Evolutionary conservation across 1,140 invertebrate genomes (phyloP).

Genomic region (Pogonognathellus flavescens): DNA sequence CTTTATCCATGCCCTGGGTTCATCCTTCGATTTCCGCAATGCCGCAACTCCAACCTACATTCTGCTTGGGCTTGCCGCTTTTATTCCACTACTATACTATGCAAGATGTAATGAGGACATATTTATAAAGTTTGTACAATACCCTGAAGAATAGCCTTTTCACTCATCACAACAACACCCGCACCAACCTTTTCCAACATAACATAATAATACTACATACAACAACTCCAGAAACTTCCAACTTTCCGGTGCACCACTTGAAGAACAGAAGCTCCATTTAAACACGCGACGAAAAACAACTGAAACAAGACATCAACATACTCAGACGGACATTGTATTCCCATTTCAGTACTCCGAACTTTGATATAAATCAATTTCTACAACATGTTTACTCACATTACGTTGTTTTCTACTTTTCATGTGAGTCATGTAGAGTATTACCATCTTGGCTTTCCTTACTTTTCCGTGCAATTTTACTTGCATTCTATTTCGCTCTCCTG

Average conservation of each 20-base stretch:
- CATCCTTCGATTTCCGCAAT: slow-evolving; percentile 58
- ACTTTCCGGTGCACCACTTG: slow-evolving; percentile 13
- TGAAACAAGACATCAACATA: too few relatives aligned
- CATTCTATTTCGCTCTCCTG: too few relatives aligned
- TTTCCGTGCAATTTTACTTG: not conserved
- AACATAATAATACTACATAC: not conserved
- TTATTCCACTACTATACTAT: not conserved
- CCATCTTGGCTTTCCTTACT: not conserved
- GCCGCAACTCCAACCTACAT: slow-evolving; percentile 60
- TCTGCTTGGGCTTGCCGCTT: slow-evolving; percentile 14
- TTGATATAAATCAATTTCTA: slow-evolving; percentile 17
- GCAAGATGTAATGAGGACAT: too few relatives aligned
- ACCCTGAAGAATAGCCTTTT: not conserved
- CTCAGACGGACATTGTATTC: not conserved
- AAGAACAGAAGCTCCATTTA: slow-evolving; percentile 2
- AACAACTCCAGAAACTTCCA: not conserved
- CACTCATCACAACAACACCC: not conserved
- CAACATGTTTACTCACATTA: not conserved
- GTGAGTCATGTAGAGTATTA: too few relatives aligned
- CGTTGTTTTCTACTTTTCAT: not conserved
- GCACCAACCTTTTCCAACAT: not conserved
- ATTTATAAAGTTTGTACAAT: too few relatives aligned
- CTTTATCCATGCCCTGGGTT: slow-evolving; percentile 32
- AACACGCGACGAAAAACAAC: not conserved
- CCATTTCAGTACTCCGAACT: not conserved